phyloP scores from a whole-genome alignment of 2,797 vertebrate genomes.

The Takifugu ocellatus region DNA sequence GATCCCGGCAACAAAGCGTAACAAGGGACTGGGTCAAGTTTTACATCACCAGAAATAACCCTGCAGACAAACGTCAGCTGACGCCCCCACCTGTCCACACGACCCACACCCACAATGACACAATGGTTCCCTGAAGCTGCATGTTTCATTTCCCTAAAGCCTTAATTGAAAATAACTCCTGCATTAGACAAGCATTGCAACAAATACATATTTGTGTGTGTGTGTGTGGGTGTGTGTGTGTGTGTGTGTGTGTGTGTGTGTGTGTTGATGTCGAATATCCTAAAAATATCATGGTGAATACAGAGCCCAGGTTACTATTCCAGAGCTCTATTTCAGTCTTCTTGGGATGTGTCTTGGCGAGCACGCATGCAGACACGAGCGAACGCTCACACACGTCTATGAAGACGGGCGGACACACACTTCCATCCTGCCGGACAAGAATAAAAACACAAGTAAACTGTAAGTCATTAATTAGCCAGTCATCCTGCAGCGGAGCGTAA shows the following conservation, averaged over 20 bases:
- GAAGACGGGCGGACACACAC: conserved; percentile 22
- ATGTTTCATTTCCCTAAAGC: conserved; percentile 2
- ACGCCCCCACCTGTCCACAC: conserved; percentile 33
- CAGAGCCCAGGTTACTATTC: conserved; percentile 42
- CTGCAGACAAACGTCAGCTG: conserved; percentile 12
- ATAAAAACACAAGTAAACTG: conserved; percentile 29
- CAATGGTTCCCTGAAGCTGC: conserved; percentile 4
- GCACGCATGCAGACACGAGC: conserved; percentile 2
- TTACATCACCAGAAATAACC: conserved; percentile 41
- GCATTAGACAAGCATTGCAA: too few relatives aligned
- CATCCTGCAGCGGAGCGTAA: background rate
- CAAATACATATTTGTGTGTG: background rate
- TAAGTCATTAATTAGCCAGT: conserved; percentile 13
- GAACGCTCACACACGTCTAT: conserved; percentile 5
- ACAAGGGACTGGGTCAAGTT: conserved; percentile 13
- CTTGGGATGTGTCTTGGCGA: conserved; percentile 4
- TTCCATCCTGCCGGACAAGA: conserved; percentile 16
- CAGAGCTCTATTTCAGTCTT: conserved; percentile 27
- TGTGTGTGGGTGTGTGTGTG: background rate
- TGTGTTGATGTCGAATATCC: conserved; percentile 58
- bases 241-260: conserved; percentile 13
- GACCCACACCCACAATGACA: conserved; percentile 7
- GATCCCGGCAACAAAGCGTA: background rate
- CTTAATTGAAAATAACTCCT: too few relatives aligned
- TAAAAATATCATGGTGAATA: conserved; percentile 75